These are phyloP conservation scores for Spilarctia lutea DNA, from an alignment of 2,888 invertebrate species.

Conservation along the genomic window DNA sequence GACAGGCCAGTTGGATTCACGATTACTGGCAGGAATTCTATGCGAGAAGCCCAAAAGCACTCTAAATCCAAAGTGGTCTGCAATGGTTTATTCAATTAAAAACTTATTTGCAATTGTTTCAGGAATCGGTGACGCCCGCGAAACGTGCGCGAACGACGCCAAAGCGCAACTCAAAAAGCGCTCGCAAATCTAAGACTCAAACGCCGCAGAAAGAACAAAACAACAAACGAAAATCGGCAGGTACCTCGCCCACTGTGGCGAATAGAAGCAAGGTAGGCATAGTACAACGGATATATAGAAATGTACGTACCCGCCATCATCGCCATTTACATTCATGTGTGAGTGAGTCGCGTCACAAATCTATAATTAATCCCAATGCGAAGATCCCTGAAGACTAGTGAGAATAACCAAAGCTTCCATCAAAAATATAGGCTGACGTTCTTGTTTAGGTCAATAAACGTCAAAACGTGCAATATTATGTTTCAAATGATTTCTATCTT, in stretches of 20 bases:
- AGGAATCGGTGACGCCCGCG: constrained; percentile 71
- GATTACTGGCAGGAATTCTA: too few relatives aligned
- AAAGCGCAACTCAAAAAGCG: constrained; percentile 77
- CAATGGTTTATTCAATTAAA: not conserved
- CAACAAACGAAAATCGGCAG: constrained; percentile 74
- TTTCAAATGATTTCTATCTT: not conserved
- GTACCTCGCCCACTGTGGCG: constrained; percentile 81
- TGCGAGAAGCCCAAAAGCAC: too few relatives aligned
- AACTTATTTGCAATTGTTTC: constrained; percentile 41
- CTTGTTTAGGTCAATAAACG: not conserved
- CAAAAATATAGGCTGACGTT: not conserved
- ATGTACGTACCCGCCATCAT: constrained; percentile 85
- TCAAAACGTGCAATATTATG: not conserved
- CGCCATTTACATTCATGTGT: constrained; percentile 78
- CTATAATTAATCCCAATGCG: not conserved
- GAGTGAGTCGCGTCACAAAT: constrained; percentile 51
- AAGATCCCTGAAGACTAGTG: not conserved
- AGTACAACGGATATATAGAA: constrained; percentile 87
- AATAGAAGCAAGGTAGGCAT: constrained; percentile 86
- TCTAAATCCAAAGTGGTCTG: not conserved
- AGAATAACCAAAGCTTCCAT: not conserved
- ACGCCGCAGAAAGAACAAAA: constrained; percentile 64
- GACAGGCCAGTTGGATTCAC: too few relatives aligned
- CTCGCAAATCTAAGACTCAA: constrained; percentile 64
- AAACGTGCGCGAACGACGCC: constrained; percentile 75